These are phyloP conservation scores for Isurus oxyrinchus DNA, from an alignment of 2,113 vertebrate genomes.

Conservation along the genomic window DNA sequence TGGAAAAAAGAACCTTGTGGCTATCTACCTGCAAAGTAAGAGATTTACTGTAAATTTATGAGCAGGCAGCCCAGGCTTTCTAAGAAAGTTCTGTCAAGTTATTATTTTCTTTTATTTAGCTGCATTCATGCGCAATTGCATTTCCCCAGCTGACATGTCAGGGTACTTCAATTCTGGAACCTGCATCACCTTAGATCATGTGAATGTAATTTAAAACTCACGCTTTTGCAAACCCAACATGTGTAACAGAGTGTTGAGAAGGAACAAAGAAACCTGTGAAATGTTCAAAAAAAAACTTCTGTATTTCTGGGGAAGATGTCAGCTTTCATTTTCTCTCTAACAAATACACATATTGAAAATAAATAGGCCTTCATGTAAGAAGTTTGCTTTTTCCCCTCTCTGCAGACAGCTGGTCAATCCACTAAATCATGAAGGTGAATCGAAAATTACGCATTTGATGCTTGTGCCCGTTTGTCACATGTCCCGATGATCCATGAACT, in stretches of 20 bases:
- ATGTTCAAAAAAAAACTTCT: neutral
- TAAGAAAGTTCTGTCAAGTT: neutral
- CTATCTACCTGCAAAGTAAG: conserved; percentile 9
- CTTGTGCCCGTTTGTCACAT: neutral
- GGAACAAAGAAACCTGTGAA: neutral
- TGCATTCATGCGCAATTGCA: neutral
- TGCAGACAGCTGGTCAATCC: neutral
- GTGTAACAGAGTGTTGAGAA: neutral
- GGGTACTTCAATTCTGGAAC: neutral
- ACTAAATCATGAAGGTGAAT: too few relatives aligned
- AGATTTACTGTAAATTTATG: neutral
- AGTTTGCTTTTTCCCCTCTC: neutral
- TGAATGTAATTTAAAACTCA: neutral
- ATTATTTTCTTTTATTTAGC: neutral
- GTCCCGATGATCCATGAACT: neutral
- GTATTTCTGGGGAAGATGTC: neutral
- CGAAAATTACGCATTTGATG: neutral
- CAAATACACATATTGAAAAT: neutral
- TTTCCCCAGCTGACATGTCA: neutral
- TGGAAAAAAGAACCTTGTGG: neutral
- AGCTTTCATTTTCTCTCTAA: neutral
- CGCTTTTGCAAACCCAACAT: neutral
- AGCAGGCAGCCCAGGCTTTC: neutral
- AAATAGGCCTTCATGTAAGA: neutral
- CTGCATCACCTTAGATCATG: neutral